phyloP scores from a whole-genome alignment of 2,113 vertebrate species.

The Heterotilapia buettikoferi region DNA sequence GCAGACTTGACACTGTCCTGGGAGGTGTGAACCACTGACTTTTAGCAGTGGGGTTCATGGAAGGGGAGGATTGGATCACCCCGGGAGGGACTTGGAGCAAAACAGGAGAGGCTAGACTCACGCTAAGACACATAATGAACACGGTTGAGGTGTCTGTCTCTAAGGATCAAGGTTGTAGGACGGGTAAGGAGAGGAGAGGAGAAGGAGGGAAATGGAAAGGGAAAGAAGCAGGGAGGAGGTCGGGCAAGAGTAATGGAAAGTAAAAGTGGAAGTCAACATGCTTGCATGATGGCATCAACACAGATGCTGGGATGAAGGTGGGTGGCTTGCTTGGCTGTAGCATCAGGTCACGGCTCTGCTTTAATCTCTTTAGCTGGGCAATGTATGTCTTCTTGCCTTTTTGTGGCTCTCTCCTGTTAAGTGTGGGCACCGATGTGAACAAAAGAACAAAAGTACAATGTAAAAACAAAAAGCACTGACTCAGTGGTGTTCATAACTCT shows the following conservation, averaged over 20 bases:
- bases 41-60: constrained; percentile 46
- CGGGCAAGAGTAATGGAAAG: background rate
- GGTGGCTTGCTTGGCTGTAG: background rate
- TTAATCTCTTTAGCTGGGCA: background rate
- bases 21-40: constrained; percentile 49
- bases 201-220: background rate
- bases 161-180: background rate
- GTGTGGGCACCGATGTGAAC: background rate
- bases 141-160: background rate
- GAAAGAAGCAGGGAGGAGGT: background rate
- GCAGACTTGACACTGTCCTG: constrained; percentile 30
- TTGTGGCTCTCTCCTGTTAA: background rate
- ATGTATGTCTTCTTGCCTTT: background rate
- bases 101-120: constrained; percentile 37
- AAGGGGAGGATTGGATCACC: constrained; percentile 53
- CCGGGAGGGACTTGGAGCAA: constrained; percentile 32
- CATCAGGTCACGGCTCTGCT: background rate
- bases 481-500: background rate
- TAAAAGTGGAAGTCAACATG: background rate
- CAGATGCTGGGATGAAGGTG: background rate
- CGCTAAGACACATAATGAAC: constrained; percentile 44
- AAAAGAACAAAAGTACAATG: background rate
- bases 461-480: background rate
- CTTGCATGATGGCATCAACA: background rate
- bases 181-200: background rate